phyloP scores from a whole-genome alignment of 1,140 invertebrate genomes.

The Cotesia vestalis region DNA sequence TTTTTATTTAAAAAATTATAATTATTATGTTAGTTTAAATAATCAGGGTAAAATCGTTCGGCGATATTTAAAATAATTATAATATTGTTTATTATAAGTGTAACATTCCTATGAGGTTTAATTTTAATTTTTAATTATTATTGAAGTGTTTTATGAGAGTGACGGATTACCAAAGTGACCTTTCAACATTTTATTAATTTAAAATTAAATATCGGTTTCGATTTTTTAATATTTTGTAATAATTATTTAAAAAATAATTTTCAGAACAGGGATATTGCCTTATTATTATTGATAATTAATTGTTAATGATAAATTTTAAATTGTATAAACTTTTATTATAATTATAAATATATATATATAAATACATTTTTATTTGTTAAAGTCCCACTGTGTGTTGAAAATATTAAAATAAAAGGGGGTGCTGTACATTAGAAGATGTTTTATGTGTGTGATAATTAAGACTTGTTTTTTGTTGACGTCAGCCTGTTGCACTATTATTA shows the following conservation, averaged over 20 bases:
- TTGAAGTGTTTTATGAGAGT: background rate
- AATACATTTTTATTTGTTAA: constrained; percentile 25
- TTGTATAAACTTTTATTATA: too few species aligned
- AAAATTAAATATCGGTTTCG: background rate
- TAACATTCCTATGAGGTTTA: background rate
- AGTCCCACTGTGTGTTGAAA: constrained; percentile 30
- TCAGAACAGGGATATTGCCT: constrained; percentile 2
- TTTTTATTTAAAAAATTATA: background rate
- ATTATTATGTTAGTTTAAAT: constrained; percentile 17
- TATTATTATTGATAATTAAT: constrained; percentile 7
- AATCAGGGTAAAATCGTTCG: constrained; percentile 22
- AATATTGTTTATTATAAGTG: constrained; percentile 16
- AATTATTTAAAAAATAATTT: background rate
- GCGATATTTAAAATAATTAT: constrained; percentile 24
- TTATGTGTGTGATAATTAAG: constrained; percentile 50
- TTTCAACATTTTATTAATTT: background rate
- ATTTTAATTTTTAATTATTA: background rate
- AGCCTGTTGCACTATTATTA: constrained; percentile 49
- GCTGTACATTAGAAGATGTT: constrained; percentile 38
- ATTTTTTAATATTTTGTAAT: background rate
- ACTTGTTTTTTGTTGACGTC: constrained; percentile 50
- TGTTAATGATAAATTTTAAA: background rate
- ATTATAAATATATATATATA: background rate
- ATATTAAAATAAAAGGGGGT: constrained; percentile 35
- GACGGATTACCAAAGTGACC: constrained; percentile 1